Evolutionary conservation across 2,797 vertebrate species (phyloP).

Genomic region (Salmo trutta): DNA sequence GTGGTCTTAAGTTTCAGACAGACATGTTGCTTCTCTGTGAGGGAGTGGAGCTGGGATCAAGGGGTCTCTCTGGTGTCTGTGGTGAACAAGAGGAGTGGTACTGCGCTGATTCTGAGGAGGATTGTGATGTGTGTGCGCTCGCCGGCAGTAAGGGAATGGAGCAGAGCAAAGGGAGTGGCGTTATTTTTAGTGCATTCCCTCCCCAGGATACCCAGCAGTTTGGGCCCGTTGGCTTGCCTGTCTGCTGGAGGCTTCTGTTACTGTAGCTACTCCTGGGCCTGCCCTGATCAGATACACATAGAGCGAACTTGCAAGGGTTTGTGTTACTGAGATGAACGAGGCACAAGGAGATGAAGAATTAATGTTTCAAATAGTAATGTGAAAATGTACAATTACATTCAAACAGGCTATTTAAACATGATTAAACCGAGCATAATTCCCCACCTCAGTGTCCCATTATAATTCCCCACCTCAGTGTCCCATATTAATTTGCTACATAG

Average conservation of each 20-base stretch:
- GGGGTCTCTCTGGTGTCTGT: background rate
- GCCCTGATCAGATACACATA: background rate
- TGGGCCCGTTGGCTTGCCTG: slow-evolving; percentile 11
- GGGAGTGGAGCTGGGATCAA: background rate
- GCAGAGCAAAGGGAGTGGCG: slow-evolving; percentile 11
- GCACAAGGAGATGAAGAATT: too few relatives aligned
- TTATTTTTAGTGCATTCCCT: slow-evolving; percentile 49
- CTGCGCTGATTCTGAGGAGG: background rate
- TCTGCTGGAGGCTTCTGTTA: slow-evolving; percentile 24
- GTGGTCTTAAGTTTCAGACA: background rate
- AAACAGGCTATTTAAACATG: background rate
- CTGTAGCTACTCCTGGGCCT: background rate
- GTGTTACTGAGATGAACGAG: background rate
- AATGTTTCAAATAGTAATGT: background rate
- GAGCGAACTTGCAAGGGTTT: background rate
- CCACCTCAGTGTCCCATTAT: background rate
- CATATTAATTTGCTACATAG: background rate
- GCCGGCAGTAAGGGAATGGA: background rate
- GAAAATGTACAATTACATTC: background rate
- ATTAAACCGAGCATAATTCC: background rate
- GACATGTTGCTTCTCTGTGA: background rate
- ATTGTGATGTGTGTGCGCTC: too few relatives aligned
- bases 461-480: background rate
- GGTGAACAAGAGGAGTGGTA: background rate
- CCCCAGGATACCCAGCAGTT: slow-evolving; percentile 14